Conservation (phyloP, 1,140 invertebrate species). For the Drosophila eugracilis region DNA sequence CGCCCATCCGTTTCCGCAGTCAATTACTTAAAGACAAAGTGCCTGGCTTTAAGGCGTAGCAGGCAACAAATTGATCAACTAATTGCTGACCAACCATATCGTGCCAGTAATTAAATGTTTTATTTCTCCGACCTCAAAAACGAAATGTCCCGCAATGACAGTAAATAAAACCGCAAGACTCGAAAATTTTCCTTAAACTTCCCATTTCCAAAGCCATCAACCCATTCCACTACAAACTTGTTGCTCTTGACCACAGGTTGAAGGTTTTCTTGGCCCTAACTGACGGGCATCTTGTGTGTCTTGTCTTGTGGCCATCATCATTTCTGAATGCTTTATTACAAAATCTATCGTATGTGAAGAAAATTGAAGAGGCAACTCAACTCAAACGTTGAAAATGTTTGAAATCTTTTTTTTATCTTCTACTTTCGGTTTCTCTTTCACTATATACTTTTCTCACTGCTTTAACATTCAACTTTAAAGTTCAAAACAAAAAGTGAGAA, state of each 20-base stretch:
- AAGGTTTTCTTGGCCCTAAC: slow-evolving; percentile 18
- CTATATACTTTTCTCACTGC: too few species aligned
- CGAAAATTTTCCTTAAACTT: slow-evolving; percentile 18
- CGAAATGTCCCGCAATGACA: slow-evolving; percentile 8
- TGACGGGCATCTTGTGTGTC: slow-evolving; percentile 38
- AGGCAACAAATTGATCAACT: slow-evolving; percentile 36
- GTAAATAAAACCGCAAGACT: slow-evolving; percentile 8
- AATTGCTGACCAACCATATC: slow-evolving; percentile 20
- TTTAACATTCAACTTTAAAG: too few species aligned
- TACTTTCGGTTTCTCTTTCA: not conserved
- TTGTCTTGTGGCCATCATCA: slow-evolving; percentile 38
- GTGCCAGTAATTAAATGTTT: slow-evolving; percentile 46
- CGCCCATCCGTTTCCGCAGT: slow-evolving; percentile 10
- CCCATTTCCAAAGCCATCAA: not conserved
- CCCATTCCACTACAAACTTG: slow-evolving; percentile 10
- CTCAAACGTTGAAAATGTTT: not conserved
- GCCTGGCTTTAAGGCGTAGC: slow-evolving; percentile 17
- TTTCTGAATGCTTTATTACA: slow-evolving; percentile 34
- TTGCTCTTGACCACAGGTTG: slow-evolving; percentile 55
- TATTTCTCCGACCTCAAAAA: slow-evolving; percentile 34
- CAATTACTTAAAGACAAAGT: slow-evolving; percentile 54
- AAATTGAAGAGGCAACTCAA: not conserved
- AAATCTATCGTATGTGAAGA: not conserved
- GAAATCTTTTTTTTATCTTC: not conserved
- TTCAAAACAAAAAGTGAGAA: not conserved